Evolutionary conservation across 2,888 invertebrate genomes (phyloP).

Genomic region (Brachypterus glaber): DNA sequence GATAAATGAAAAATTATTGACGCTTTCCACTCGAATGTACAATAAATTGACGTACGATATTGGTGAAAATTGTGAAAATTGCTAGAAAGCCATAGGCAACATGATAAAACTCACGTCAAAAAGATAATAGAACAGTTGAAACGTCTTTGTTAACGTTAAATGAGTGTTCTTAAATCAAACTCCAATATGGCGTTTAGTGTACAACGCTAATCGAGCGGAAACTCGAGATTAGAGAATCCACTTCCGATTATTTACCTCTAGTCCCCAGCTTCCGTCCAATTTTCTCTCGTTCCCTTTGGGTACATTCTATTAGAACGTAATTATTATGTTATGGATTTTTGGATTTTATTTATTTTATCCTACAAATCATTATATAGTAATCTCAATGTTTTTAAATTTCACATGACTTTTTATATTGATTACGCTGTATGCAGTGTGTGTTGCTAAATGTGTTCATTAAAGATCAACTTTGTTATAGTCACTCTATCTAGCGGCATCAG

Average conservation of each 20-base stretch:
- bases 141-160: conserved; percentile 41
- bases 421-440: too few species aligned
- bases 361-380: too few species aligned
- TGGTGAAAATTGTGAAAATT: conserved; percentile 35
- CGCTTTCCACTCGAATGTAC: conserved; percentile 28
- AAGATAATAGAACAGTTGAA: conserved; percentile 40
- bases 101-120: conserved; percentile 38
- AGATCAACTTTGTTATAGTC: too few species aligned
- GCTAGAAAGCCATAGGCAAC: conserved; percentile 25
- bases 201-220: conserved; percentile 41
- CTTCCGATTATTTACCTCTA: conserved; percentile 19
- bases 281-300: conserved; percentile 16
- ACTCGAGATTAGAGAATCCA: conserved; percentile 39
- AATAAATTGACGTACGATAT: conserved; percentile 33
- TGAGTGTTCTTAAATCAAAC: conserved; percentile 44
- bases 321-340: too few species aligned
- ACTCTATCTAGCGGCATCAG: too few species aligned
- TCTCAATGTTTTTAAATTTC: too few species aligned
- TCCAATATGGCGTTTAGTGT: conserved; percentile 43
- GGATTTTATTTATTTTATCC: too few species aligned
- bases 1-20: conserved; percentile 26
- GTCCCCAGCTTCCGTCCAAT: conserved; percentile 9
- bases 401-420: too few species aligned
- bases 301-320: too few species aligned
- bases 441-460: too few species aligned